Evolutionary conservation across 2,797 vertebrate species (phyloP), one percentile per base, ranked within the genome.

Genomic region (Florisuga fusca): DNA sequence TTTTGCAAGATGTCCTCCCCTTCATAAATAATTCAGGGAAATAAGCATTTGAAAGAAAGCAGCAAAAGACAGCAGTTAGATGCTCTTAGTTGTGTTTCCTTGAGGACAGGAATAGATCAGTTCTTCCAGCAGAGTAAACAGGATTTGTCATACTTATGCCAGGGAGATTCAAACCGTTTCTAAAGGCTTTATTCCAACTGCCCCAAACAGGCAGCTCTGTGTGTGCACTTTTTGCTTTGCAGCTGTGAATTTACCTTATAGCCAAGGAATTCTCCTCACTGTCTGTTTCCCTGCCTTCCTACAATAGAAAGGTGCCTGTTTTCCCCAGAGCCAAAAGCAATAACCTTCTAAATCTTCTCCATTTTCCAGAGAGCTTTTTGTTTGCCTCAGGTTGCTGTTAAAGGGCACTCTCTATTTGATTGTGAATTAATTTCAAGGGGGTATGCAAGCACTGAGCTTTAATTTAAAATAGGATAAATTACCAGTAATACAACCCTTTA

Each of bases 71-170:
- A 69, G 51, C 46, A 71, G 59, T 68, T 67, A 75, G 75, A 36
- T 72, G 48, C 14, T 78, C 83, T 14, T 94, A 72, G 61, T 10
- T 26, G 31, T 84, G 73, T 61, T 89, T 97, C 69, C 69, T 93
- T 0, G 2, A 86, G 87, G 80, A 76, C 48, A 84, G n/a, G 31
- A 76, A 43, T 15, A 92, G 22, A 88, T 69, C 62, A 3, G 12
- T 73, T 93, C 31, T 90, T 82, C 82, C 76, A 84, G 55, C 36
- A 59, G 43, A 57, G 27, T 22, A 69, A 87, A 25, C 51, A 87
- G 12, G 19, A 20, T 79, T 94, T 93, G 67, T 82, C 88, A 83
- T 43, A n/a, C 59, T 78, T 26, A 22, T 74, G 72, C 41, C 45
- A 84, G n/a, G 2, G 4, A 72, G 16, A 36, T 83, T 81, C 62